These are phyloP conservation scores for Pristionchus maxplancki DNA, from an alignment of 2,888 invertebrate species.

Conservation along the genomic window DNA sequence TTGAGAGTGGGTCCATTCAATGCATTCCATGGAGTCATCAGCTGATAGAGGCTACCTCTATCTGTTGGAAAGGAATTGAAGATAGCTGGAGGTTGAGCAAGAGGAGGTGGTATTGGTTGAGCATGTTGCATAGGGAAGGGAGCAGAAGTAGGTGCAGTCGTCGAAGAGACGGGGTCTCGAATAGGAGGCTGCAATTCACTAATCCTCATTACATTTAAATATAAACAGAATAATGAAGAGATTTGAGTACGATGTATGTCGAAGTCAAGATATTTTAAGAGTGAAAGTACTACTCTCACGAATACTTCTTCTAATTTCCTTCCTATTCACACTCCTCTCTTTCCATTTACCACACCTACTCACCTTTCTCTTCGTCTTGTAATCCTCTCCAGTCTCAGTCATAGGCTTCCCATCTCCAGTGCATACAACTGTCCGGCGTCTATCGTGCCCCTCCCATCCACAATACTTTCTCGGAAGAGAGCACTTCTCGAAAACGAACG, in stretches of 20 bases:
- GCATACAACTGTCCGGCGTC: not conserved
- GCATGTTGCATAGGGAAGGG: not conserved
- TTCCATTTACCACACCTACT: too few species aligned
- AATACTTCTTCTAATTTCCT: too few species aligned
- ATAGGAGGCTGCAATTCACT: not conserved
- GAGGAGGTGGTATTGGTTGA: too few species aligned
- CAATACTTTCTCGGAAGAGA: not conserved
- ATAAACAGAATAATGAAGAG: not conserved
- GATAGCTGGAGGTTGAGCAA: not conserved
- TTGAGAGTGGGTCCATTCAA: not conserved
- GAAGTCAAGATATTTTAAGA: too few species aligned
- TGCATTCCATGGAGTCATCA: too few species aligned
- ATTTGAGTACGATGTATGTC: too few species aligned
- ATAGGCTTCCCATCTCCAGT: conserved; percentile 9
- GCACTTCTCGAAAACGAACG: conserved; percentile 62
- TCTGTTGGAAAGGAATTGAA: not conserved
- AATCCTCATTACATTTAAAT: not conserved
- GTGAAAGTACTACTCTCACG: too few species aligned
- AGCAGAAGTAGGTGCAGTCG: not conserved
- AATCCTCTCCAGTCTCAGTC: not conserved
- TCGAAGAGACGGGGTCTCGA: not conserved
- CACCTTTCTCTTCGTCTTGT: conserved; percentile 1
- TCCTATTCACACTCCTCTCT: too few species aligned
- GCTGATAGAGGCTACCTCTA: too few species aligned
- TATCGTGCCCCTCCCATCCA: not conserved